Evolutionary conservation across 2,113 vertebrate genomes (phyloP), one percentile per base, ranked within the genome.

Genomic region (Gorsachius goisagi): DNA sequence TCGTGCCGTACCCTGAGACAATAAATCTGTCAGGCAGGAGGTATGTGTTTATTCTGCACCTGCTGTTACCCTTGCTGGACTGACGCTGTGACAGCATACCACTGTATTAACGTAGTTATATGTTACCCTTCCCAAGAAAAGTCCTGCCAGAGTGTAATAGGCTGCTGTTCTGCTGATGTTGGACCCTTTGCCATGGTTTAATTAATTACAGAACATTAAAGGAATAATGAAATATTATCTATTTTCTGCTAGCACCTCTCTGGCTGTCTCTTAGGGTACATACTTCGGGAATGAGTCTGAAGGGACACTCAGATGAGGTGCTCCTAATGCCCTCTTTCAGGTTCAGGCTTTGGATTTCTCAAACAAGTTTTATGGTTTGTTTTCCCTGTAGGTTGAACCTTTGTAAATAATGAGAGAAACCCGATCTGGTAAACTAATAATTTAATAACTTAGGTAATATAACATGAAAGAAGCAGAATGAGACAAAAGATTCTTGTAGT

Each of bases 401-500:
- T 86, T 69, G 68, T 95, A 81, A 90, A 37, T 88, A 96, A 92
- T 56, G 49, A 88, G 49, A 88, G 71, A 75, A 88, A 85, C n/a
- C 26, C 14, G 3, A 62, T 56, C 58, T 87, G 19, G 14, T 85
- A 93, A 91, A 59, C 52, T 76, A 91, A 82, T 88, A 88, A 80
- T 62, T 93, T 87, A 90, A 60, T 91, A 89, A 93, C 66, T 78
- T 62, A 59, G 39, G 28, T 67, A 60, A 73, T 50, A 66, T 33
- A 91, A 33, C 67, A 78, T 37, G 78, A 76, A 86, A 95, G 55
- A 62, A 90, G 63, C 45, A 50, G 19, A 32, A 77, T 3, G 2
- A 59, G 69, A 75, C 33, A 52, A 63, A 62, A 78, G 30, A 49
- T 63, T 77, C 37, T 77, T 64, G 47, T 49, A 19, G 30, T 49